Percentiles rank a stretch among this genome's conserved stretches.
Conservation (phyloP, 1,140 invertebrate genomes). For the Drosophila erecta region DNA sequence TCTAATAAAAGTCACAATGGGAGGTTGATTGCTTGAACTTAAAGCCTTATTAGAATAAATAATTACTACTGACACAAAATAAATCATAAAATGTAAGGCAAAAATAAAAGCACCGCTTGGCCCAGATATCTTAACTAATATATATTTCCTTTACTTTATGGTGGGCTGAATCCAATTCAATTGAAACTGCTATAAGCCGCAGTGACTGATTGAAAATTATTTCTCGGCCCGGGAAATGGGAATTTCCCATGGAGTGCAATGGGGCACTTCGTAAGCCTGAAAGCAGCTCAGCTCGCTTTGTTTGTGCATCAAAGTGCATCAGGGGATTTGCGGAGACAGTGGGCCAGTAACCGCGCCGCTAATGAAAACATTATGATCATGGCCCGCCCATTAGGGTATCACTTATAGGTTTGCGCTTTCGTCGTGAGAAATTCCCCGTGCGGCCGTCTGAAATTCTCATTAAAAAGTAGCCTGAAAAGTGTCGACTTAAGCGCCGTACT, state of each 20-base stretch:
- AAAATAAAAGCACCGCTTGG: neutral
- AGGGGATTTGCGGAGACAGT: slow-evolving; percentile 21
- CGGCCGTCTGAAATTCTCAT: slow-evolving; percentile 35
- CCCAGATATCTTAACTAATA: neutral
- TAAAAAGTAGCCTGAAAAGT: neutral
- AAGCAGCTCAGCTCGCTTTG: slow-evolving; percentile 14
- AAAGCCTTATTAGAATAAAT: no score
- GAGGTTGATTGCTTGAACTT: no score
- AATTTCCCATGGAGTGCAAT: slow-evolving; percentile 18
- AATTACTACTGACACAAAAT: no score
- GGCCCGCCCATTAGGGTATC: slow-evolving; percentile 30
- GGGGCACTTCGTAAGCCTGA: slow-evolving; percentile 2
- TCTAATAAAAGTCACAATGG: no score
- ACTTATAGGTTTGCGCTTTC: slow-evolving; percentile 19
- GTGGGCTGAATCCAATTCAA: slow-evolving; percentile 4
- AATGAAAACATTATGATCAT: slow-evolving; percentile 43
- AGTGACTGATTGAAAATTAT: slow-evolving; percentile 16
- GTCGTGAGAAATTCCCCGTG: neutral
- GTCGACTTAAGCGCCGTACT: slow-evolving; percentile 9
- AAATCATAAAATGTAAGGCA: neutral
- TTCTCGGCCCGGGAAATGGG: neutral
- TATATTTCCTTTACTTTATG: neutral
- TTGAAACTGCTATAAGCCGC: neutral
- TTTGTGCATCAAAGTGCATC: slow-evolving; percentile 30
- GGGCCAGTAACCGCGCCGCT: slow-evolving; percentile 18